phyloP scores from a whole-genome alignment of 1,140 invertebrate species.

The Ceratoteleas bidentatus region DNA sequence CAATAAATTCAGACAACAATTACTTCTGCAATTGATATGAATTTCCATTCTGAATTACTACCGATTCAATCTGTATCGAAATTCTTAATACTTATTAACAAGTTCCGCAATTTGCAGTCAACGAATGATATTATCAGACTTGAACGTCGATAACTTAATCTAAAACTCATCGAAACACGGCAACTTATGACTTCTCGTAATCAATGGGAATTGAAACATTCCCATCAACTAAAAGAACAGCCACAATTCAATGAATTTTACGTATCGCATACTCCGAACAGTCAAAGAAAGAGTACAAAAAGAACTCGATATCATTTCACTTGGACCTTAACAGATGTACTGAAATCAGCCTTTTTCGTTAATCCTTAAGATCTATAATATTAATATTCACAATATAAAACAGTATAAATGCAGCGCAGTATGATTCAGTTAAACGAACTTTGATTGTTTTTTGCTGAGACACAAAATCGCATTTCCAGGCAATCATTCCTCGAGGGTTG shows the following conservation, averaged over 20 bases:
- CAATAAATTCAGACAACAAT: slow-evolving; percentile 1
- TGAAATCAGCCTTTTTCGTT: slow-evolving; percentile 73
- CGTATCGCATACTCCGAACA: not conserved
- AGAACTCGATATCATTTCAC: slow-evolving; percentile 16
- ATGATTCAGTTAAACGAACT: slow-evolving; percentile 26
- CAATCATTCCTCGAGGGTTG: slow-evolving; percentile 19
- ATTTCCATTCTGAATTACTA: slow-evolving; percentile 16
- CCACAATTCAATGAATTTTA: slow-evolving; percentile 21
- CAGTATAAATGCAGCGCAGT: slow-evolving; percentile 61
- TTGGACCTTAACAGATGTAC: slow-evolving; percentile 44
- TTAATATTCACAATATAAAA: slow-evolving; percentile 68
- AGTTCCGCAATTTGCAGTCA: not conserved
- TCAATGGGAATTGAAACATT: slow-evolving; percentile 4
- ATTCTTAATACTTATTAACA: slow-evolving; percentile 3
- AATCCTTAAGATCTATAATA: slow-evolving; percentile 53
- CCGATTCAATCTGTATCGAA: slow-evolving; percentile 9
- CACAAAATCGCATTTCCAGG: slow-evolving; percentile 13
- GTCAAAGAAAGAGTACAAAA: slow-evolving; percentile 9
- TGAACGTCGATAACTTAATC: no score
- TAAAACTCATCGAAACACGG: slow-evolving; percentile 17
- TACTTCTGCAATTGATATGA: slow-evolving; percentile 21
- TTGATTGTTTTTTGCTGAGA: slow-evolving; percentile 14
- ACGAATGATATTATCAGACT: no score
- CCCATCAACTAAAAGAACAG: slow-evolving; percentile 3
- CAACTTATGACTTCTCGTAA: not conserved